A percentile compares a stretch with the other conserved stretches of the same genome.
phyloP scores from a whole-genome alignment of 2,888 invertebrate genomes.

The Plemyria rubiginata region DNA sequence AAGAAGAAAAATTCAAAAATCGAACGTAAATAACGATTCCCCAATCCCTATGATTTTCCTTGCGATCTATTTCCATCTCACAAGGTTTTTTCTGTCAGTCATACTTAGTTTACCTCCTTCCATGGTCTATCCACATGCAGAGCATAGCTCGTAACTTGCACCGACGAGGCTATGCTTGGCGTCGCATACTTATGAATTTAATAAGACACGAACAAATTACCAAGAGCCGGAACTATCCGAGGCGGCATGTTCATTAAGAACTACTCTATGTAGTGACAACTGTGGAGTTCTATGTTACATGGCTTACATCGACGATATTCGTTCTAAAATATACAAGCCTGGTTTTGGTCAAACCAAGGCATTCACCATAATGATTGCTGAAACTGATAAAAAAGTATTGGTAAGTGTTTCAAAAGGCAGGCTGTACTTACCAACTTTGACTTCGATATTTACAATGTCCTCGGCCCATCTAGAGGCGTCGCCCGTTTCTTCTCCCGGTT shows the following conservation, averaged over 20 bases:
- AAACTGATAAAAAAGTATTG: too few species aligned
- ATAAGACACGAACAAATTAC: conserved; percentile 76
- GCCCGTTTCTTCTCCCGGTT: neutral
- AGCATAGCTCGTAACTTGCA: conserved; percentile 47
- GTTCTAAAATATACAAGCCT: too few species aligned
- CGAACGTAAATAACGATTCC: neutral
- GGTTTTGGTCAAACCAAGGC: too few species aligned
- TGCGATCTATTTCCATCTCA: conserved; percentile 15
- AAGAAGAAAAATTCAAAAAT: neutral
- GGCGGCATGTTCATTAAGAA: conserved; percentile 43
- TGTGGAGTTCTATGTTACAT: conserved; percentile 4
- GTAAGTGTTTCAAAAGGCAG: too few species aligned
- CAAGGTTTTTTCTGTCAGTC: conserved; percentile 34
- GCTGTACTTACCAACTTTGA: too few species aligned
- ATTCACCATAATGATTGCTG: too few species aligned
- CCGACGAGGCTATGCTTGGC: conserved; percentile 48
- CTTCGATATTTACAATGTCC: too few species aligned
- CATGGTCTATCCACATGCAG: neutral
- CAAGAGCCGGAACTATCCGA: conserved; percentile 55
- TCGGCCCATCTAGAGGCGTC: too few species aligned
- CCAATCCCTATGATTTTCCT: too few species aligned
- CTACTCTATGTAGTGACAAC: conserved; percentile 20
- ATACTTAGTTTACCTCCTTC: conserved; percentile 4
- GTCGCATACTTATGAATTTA: conserved; percentile 76
- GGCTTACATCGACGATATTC: conserved; percentile 2